phyloP scores from a whole-genome alignment of 2,797 vertebrate genomes.

The Manis pentadactyla region DNA sequence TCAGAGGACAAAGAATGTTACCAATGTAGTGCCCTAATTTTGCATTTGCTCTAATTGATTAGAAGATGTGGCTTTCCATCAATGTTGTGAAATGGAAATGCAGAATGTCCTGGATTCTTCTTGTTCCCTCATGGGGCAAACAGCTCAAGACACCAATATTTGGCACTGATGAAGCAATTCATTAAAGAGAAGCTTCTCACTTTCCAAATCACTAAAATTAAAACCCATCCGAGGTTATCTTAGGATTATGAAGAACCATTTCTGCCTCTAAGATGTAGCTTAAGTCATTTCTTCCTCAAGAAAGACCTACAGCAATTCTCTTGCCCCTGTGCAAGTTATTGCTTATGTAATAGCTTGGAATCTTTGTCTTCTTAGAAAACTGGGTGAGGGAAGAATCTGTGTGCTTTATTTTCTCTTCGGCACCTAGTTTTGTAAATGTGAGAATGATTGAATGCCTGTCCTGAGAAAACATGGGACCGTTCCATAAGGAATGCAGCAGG shows the following conservation, averaged over 20 bases:
- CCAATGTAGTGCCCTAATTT: background rate
- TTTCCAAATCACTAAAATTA: background rate
- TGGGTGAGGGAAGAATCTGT: background rate
- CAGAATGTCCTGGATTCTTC: background rate
- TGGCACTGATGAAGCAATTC: background rate
- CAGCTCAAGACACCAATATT: background rate
- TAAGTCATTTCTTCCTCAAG: background rate
- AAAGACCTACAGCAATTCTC: background rate
- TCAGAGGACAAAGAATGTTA: background rate
- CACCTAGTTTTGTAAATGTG: background rate
- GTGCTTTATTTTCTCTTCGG: background rate
- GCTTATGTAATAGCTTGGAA: background rate
- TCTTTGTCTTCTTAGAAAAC: background rate
- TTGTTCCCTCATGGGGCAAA: background rate
- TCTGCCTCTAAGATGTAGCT: background rate
- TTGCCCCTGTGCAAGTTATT: background rate
- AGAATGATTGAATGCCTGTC: background rate
- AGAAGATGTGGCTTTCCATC: conserved; percentile 25
- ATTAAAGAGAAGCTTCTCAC: background rate
- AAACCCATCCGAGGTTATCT: background rate
- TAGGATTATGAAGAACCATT: background rate
- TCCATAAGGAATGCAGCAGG: background rate
- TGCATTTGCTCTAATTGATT: background rate
- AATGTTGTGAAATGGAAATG: background rate
- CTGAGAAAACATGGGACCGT: background rate